Evolutionary conservation across 2,797 vertebrate genomes (phyloP).

Genomic region (Betta splendens): DNA sequence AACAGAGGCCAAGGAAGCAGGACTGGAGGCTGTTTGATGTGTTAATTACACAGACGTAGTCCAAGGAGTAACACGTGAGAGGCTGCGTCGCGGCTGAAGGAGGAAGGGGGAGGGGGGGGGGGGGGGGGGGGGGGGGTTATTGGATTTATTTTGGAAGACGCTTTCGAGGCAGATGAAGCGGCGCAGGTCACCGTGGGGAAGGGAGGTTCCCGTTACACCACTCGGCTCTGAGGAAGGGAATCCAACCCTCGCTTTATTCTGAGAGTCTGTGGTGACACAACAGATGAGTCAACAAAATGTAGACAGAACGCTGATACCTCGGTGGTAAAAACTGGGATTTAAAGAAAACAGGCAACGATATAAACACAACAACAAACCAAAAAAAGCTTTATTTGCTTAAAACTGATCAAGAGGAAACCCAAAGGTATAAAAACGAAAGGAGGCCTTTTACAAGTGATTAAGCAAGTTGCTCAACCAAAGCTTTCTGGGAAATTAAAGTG

Average conservation of each 20-base stretch:
- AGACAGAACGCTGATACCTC: constrained; percentile 14
- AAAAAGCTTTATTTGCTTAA: constrained; percentile 77
- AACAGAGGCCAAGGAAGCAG: constrained; percentile 46
- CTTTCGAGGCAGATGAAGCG: constrained; percentile 26
- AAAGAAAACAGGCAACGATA: constrained; percentile 37
- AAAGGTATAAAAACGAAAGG: constrained; percentile 66
- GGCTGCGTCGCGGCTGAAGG: no score
- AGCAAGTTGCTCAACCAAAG: constrained; percentile 45
- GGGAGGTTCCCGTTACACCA: constrained; percentile 47
- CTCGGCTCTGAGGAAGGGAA: constrained; percentile 30
- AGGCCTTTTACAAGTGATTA: constrained; percentile 64
- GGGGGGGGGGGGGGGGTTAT: no score
- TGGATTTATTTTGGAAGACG: constrained; percentile 52
- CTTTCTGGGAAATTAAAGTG: constrained; percentile 63
- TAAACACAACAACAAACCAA: constrained; percentile 58
- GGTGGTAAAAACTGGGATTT: constrained; percentile 6
- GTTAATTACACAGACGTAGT: constrained; percentile 65
- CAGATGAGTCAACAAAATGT: constrained; percentile 42
- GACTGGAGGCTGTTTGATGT: constrained; percentile 52
- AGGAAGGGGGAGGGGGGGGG: no score
- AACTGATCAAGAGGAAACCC: constrained; percentile 72
- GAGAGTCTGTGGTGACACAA: constrained; percentile 48
- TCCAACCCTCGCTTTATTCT: constrained; percentile 51
- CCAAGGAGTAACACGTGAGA: constrained; percentile 50
- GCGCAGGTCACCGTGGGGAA: constrained; percentile 47